Conservation (phyloP, 1,140 invertebrate species). For the Thrips palmi region DNA sequence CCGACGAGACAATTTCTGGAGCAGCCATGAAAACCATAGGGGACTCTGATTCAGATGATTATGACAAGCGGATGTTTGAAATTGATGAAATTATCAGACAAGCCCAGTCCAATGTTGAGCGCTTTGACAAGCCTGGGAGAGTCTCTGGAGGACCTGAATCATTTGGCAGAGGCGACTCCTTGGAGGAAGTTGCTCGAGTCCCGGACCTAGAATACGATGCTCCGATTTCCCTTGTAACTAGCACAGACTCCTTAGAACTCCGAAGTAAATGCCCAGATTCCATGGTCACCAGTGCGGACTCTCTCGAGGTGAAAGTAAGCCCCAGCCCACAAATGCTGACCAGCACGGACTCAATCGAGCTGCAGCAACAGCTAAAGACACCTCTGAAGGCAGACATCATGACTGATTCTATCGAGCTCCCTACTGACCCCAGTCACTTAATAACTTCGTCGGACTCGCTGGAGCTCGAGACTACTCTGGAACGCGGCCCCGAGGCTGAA, state of each 20-base stretch:
- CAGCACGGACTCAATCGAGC: conserved; percentile 42
- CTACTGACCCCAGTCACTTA: conserved; percentile 24
- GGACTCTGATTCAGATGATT: conserved; percentile 37
- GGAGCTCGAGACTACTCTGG: conserved; percentile 12
- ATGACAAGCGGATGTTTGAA: conserved; percentile 49
- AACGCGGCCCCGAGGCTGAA: conserved; percentile 28
- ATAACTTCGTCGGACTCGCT: conserved; percentile 16
- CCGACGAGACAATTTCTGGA: conserved; percentile 43
- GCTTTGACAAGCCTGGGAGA: conserved; percentile 26
- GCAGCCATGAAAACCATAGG: conserved; percentile 25
- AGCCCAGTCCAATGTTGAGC: conserved; percentile 46
- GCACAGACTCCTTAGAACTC: conserved; percentile 23
- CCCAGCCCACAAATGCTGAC: conserved; percentile 34
- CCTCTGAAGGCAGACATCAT: conserved; percentile 20
- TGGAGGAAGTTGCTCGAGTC: conserved; percentile 28
- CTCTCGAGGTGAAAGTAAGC: conserved; percentile 32
- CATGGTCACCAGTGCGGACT: conserved; percentile 31
- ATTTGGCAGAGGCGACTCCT: conserved; percentile 26
- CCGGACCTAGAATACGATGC: conserved; percentile 29
- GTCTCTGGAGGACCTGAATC: conserved; percentile 26
- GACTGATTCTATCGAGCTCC: conserved; percentile 30
- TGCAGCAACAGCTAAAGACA: conserved; percentile 21
- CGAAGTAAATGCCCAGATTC: conserved; percentile 16
- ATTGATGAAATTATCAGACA: conserved; percentile 55
- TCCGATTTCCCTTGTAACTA: conserved; percentile 19